Percentiles rank a stretch among this genome's conserved stretches.
These are phyloP conservation scores for Myotis planiceps DNA, from an alignment of 2,797 vertebrate genomes.

Conservation along the genomic window DNA sequence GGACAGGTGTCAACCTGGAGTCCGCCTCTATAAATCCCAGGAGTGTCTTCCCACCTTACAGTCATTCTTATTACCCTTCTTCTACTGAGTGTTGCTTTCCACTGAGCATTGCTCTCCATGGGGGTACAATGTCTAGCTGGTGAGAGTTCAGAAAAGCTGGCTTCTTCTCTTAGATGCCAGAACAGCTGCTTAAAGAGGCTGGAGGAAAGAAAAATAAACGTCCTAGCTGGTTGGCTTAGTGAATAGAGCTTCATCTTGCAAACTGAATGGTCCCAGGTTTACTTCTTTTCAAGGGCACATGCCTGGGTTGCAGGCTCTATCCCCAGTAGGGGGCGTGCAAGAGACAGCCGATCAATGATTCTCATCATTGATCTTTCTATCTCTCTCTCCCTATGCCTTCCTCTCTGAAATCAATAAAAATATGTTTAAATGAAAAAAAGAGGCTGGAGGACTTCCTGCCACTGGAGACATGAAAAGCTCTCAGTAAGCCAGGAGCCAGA, in stretches of 20 bases:
- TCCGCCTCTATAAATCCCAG: not conserved
- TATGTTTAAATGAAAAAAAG: not conserved
- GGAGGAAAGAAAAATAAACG: not conserved
- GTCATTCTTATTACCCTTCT: not conserved
- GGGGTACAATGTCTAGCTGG: not conserved
- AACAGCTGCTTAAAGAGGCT: not conserved
- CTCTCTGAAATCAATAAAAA: too few species aligned
- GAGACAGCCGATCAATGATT: too few species aligned
- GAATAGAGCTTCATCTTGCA: too few species aligned
- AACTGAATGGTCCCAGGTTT: too few species aligned
- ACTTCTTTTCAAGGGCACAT: too few species aligned
- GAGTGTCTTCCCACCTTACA: not conserved
- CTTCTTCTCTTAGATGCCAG: not conserved
- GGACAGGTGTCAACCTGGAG: not conserved
- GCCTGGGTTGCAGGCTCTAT: too few species aligned
- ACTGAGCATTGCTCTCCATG: not conserved
- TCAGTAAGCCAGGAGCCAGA: not conserved
- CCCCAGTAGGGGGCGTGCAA: too few species aligned
- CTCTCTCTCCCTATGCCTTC: too few species aligned
- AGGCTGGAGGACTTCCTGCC: constrained; percentile 10
- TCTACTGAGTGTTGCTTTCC: not conserved
- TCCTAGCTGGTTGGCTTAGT: too few species aligned
- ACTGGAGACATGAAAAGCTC: constrained; percentile 41
- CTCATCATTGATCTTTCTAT: too few species aligned
- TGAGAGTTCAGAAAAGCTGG: not conserved